Evolutionary conservation across 2,888 invertebrate species (phyloP).

Genomic region (Drosophila koepferae): DNA sequence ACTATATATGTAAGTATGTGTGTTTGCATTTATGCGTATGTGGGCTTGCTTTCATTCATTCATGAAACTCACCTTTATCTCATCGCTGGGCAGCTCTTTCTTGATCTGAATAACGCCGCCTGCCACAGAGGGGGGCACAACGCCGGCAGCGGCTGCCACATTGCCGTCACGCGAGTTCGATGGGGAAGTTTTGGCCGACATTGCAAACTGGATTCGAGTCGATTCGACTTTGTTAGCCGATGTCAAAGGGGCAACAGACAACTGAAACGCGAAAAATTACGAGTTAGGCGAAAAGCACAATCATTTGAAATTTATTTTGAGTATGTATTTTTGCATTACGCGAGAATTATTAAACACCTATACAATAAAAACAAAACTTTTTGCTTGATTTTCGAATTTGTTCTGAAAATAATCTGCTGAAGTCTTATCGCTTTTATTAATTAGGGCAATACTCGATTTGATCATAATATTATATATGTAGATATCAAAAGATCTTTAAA

Average conservation of each 20-base stretch:
- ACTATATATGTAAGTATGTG: constrained; percentile 1
- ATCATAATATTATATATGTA: neutral
- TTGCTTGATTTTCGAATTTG: neutral
- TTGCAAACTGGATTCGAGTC: constrained; percentile 70
- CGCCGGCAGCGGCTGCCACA: constrained; percentile 46
- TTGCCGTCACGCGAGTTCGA: constrained; percentile 73
- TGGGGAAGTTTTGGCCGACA: constrained; percentile 87
- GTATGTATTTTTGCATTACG: neutral
- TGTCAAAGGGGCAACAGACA: constrained; percentile 25
- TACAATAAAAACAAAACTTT: neutral
- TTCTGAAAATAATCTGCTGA: neutral
- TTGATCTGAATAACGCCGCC: constrained; percentile 85
- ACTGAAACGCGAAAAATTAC: constrained; percentile 40
- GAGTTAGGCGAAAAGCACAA: constrained; percentile 5
- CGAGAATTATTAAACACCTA: neutral
- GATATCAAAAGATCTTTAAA: no score
- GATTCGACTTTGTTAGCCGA: constrained; percentile 17
- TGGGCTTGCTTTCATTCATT: constrained; percentile 37
- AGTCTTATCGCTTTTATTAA: neutral
- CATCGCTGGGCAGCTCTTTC: constrained; percentile 90
- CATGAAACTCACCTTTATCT: constrained; percentile 89
- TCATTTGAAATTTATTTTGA: neutral
- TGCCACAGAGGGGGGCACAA: constrained; percentile 44
- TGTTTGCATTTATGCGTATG: neutral
- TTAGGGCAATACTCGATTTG: neutral